phyloP scores from a whole-genome alignment of 2,797 vertebrate genomes.

The Falco berigora region DNA sequence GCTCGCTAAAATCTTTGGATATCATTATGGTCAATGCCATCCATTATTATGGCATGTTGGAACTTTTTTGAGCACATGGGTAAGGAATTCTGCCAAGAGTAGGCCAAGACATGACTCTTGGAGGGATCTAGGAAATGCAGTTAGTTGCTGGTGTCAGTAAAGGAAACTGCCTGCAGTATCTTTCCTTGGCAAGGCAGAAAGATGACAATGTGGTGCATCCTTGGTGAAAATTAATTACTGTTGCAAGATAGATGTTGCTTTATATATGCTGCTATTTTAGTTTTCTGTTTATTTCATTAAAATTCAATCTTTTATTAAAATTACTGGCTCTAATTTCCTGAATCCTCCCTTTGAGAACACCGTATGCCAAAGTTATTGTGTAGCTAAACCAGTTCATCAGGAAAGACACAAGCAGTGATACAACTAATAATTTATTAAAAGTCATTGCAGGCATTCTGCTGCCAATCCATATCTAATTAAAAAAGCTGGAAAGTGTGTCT shows the following conservation, averaged over 20 bases:
- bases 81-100: neutral
- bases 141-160: neutral
- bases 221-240: neutral
- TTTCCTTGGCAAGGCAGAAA: neutral
- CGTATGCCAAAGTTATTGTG: neutral
- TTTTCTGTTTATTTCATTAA: slow-evolving; percentile 6
- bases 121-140: neutral
- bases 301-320: neutral
- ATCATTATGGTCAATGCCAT: neutral
- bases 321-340: neutral
- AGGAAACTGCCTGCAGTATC: neutral
- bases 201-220: neutral
- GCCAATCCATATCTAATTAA: neutral
- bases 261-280: neutral
- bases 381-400: neutral
- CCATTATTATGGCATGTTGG: neutral
- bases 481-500: neutral
- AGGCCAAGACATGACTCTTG: neutral
- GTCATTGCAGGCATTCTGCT: neutral
- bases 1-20: neutral
- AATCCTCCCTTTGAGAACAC: neutral
- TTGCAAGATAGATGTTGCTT: neutral
- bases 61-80: neutral
- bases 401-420: neutral
- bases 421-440: neutral